Conservation (phyloP, 2,113 vertebrate species). For the Scytalopus superciliaris region DNA sequence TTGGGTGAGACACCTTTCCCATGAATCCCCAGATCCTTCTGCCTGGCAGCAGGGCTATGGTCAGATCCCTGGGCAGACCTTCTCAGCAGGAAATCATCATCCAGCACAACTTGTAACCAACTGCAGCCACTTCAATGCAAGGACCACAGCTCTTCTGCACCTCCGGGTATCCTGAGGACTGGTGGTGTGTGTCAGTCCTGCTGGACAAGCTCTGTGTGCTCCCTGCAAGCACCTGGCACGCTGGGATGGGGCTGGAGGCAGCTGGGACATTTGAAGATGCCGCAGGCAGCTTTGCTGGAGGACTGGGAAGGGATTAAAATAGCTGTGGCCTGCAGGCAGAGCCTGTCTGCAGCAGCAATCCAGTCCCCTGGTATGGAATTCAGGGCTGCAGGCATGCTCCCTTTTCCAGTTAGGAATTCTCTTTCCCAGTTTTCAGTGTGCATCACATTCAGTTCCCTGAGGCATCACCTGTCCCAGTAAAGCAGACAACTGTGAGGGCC, state of each 20-base stretch:
- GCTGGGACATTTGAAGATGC: not conserved
- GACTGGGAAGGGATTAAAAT: not conserved
- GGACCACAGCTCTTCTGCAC: not conserved
- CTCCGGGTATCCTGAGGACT: not conserved
- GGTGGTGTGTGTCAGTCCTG: not conserved
- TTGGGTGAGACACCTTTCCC: not conserved
- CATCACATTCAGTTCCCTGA: accelerated
- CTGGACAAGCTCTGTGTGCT: not conserved
- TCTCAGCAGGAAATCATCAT: not conserved
- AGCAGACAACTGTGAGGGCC: not conserved
- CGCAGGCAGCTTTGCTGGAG: not conserved
- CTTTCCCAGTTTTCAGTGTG: not conserved
- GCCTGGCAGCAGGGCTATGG: not conserved
- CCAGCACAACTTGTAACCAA: not conserved
- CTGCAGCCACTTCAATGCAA: not conserved
- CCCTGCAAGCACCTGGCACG: not conserved
- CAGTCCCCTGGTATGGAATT: not conserved
- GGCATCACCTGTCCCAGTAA: not conserved
- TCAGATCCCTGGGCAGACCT: not conserved
- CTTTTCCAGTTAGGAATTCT: not conserved
- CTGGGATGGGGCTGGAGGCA: not conserved
- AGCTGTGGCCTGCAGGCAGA: not conserved
- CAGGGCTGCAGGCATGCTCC: not conserved
- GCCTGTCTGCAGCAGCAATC: not conserved
- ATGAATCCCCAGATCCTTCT: not conserved